phyloP scores from a whole-genome alignment of 1,140 invertebrate genomes.

The Saccostrea glomerata region DNA sequence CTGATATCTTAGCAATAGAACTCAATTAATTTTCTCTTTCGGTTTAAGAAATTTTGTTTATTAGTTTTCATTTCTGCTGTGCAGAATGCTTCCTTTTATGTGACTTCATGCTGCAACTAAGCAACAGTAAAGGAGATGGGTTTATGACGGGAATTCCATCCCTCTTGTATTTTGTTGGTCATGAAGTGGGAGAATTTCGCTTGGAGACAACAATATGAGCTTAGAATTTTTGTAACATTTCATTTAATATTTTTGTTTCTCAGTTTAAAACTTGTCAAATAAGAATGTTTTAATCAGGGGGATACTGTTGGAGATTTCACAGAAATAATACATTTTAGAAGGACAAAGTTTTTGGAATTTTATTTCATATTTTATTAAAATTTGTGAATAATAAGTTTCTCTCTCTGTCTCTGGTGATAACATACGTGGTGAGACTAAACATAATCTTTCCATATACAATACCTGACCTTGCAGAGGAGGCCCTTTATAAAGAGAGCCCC shows the following conservation, averaged over 20 bases:
- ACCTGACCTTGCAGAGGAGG: background rate
- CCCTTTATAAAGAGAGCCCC: background rate
- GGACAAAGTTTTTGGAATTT: constrained; percentile 21
- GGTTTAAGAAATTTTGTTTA: constrained; percentile 19
- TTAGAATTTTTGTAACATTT: constrained; percentile 28
- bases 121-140: background rate
- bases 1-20: constrained; percentile 3
- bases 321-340: constrained; percentile 19
- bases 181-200: constrained; percentile 14
- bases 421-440: background rate
- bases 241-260: constrained; percentile 18
- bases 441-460: constrained; percentile 6
- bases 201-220: constrained; percentile 29
- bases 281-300: constrained; percentile 11
- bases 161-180: constrained; percentile 24
- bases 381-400: constrained; percentile 10
- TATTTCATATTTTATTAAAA: constrained; percentile 34
- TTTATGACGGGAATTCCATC: constrained; percentile 1
- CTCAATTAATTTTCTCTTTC: background rate
- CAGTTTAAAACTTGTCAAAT: constrained; percentile 14
- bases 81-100: constrained; percentile 24
- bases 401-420: background rate
- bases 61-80: constrained; percentile 34
- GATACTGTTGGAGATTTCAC: background rate
- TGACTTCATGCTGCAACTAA: constrained; percentile 30